Evolutionary conservation across 1,140 invertebrate genomes (phyloP).

Genomic region (Hesperophylax magnus): DNA sequence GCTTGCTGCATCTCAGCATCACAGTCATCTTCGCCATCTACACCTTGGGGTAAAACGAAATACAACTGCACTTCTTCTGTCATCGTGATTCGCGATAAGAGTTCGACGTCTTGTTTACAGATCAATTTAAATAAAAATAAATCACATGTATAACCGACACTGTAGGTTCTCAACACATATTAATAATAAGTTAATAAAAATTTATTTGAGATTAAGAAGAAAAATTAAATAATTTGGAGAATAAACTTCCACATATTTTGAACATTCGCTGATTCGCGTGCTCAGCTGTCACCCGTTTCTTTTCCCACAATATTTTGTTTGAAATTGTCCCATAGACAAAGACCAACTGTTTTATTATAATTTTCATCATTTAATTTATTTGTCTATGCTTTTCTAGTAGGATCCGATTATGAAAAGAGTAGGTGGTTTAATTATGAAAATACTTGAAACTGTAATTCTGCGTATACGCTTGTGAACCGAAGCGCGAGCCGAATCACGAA

Average conservation of each 20-base stretch:
- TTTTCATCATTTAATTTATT: background rate
- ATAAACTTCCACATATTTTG: background rate
- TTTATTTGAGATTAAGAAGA: background rate
- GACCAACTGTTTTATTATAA: background rate
- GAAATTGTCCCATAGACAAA: background rate
- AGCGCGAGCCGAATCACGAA: too few species aligned
- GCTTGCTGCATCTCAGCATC: slow-evolving; percentile 67
- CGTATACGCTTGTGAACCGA: too few species aligned
- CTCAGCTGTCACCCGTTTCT: slow-evolving; percentile 10
- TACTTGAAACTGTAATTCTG: too few species aligned
- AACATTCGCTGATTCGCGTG: slow-evolving; percentile 1
- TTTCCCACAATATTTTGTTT: slow-evolving; percentile 13
- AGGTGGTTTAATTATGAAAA: too few species aligned
- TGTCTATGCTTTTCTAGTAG: background rate
- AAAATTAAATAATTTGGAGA: background rate
- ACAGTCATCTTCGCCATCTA: slow-evolving; percentile 64
- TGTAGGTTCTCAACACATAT: too few species aligned
- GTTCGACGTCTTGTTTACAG: too few species aligned
- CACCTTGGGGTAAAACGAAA: slow-evolving; percentile 66
- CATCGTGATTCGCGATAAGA: slow-evolving; percentile 21
- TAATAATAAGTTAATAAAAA: background rate
- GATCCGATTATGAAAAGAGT: too few species aligned
- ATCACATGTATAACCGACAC: too few species aligned
- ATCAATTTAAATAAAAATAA: too few species aligned
- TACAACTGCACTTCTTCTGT: slow-evolving; percentile 66